Conservation (phyloP, 2,113 vertebrate species). For the Chlamydotis undulata region DNA sequence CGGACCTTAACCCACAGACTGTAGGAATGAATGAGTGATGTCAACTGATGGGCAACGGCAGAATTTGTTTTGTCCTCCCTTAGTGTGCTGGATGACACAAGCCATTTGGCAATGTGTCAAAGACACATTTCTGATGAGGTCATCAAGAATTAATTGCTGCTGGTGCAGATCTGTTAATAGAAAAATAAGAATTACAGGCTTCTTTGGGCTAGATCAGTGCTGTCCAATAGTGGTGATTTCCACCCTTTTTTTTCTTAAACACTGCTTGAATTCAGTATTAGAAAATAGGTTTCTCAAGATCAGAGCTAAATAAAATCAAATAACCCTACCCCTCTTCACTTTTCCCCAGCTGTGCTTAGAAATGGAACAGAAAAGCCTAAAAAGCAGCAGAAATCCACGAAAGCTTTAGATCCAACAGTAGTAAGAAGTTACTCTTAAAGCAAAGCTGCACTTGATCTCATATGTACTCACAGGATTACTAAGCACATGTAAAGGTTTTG, state of each 20-base stretch:
- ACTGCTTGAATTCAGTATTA: neutral
- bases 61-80: neutral
- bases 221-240: neutral
- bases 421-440: conserved; percentile 15
- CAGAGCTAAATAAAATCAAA: neutral
- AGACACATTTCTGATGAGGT: neutral
- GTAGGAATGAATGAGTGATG: neutral
- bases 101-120: neutral
- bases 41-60: neutral
- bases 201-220: neutral
- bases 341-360: neutral
- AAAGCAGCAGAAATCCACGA: neutral
- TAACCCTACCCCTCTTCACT: neutral
- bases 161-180: neutral
- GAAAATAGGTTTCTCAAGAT: conserved; percentile 1
- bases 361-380: neutral
- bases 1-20: neutral
- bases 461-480: conserved; percentile 26
- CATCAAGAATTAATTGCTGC: neutral
- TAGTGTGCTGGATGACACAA: neutral
- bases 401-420: conserved; percentile 20
- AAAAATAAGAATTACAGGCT: neutral
- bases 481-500: neutral
- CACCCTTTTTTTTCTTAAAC: neutral
- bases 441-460: conserved; percentile 36